A percentile compares a stretch with the other conserved stretches of the same genome.
These are phyloP conservation scores for Caenorhabditis wallacei DNA, from an alignment of 2,888 invertebrate species.

Conservation along the genomic window DNA sequence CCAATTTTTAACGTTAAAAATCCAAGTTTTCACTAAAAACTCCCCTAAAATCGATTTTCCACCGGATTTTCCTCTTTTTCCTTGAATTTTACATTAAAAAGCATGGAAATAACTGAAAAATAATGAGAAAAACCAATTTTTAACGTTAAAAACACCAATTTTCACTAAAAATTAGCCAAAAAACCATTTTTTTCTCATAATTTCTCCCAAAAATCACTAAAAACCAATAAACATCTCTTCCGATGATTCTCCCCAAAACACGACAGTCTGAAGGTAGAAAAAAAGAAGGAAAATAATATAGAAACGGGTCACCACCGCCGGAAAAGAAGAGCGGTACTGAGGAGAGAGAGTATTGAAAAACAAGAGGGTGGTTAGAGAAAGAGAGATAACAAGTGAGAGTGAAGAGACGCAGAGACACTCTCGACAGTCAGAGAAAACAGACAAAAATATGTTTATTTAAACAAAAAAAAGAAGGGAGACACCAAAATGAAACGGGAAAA, in stretches of 20 bases:
- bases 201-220: background rate
- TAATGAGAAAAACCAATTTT: too few species aligned
- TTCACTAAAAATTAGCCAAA: too few species aligned
- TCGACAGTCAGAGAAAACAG: background rate
- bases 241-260: too few species aligned
- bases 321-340: conserved; percentile 2
- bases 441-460: background rate
- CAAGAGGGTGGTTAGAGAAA: conserved; percentile 23
- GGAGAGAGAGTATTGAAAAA: background rate
- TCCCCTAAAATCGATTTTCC: too few species aligned
- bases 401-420: conserved; percentile 9
- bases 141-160: too few species aligned
- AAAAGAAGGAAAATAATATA: background rate
- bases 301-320: background rate
- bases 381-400: background rate
- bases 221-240: background rate
- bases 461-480: background rate
- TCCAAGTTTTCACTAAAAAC: too few species aligned
- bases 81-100: too few species aligned
- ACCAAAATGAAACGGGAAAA: background rate
- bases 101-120: too few species aligned
- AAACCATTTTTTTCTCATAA: too few species aligned
- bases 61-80: too few species aligned
- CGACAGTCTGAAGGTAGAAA: background rate
- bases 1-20: too few species aligned